Base-by-base conservation (phyloP, 1,140 invertebrate species). In the Nasonia longicornis region DNA sequence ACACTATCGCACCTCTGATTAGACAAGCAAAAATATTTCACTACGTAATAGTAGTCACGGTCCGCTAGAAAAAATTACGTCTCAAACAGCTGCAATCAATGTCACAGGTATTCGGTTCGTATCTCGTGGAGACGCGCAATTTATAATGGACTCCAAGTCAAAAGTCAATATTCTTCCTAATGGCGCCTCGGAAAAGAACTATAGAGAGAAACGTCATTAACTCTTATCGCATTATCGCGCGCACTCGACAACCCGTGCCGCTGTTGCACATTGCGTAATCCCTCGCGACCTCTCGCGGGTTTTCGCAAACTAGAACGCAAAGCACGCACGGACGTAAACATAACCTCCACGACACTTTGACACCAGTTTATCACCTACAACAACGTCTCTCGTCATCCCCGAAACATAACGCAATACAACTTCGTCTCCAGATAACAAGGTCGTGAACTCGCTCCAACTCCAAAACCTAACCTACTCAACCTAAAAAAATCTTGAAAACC, bases 181-280 rank as follows among this genome's bases (percentile, higher is more conserved):
- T 58, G 16, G 52, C 52, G 16, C 4, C 7, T 58, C 14, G n/a
- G 20, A 58, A n/a, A 38, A 45, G 2, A 58, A 74, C 0, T 52
- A 12, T 7, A 42, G 38, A 22, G 8, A 73, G 22, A 48, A 42
- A 74, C 42, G 72, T 52, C 72, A 58, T 74, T 74, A 52, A 52
- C 2, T 76, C 29, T 75, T 48, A 75, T 58, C 72, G 70, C 29
- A 64, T 76, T 76, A 63, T 31, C n/a, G 74, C 58, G 58, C 20
- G 48, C 22, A 14, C 35, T 76, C 58, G 11, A 35, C 16, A 26
- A 66, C 11, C 58, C 29, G 8, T 6, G 26, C 58, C 26, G 26
- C 72, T 42, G 71, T 12, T 45, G 35, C 14, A 38, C 72, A 31
- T 74, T 74, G 45, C 45, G 72, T 74, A 52, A 52, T 58, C n/a